Percentiles rank a stretch among this genome's conserved stretches.
Conservation (phyloP, 2,113 vertebrate genomes). For the Micronisus gabar region DNA sequence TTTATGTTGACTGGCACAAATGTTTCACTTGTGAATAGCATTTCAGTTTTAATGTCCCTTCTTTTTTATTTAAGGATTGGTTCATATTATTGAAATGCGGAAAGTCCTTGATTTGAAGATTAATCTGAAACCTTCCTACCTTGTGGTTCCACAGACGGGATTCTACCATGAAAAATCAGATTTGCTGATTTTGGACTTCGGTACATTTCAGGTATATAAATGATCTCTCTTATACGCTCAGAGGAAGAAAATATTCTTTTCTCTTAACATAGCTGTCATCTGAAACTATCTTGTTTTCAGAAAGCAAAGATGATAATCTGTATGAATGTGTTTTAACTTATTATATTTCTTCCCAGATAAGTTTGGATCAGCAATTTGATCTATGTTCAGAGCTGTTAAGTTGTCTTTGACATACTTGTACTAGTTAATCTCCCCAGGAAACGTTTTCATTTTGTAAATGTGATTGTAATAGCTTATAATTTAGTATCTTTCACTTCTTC, state of each 20-base stretch:
- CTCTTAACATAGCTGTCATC: background rate
- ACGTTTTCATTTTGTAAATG: background rate
- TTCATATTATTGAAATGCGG: constrained; percentile 92
- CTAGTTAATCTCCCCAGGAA: background rate
- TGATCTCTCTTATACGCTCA: background rate
- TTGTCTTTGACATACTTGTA: background rate
- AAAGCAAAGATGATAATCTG: background rate
- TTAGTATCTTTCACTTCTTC: background rate
- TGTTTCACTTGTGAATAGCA: background rate
- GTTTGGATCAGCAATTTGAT: background rate
- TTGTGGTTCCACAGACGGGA: constrained; percentile 87
- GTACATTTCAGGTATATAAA: constrained; percentile 84
- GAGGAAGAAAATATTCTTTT: background rate
- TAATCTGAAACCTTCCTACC: constrained; percentile 90
- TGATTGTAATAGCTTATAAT: background rate
- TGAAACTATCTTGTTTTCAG: background rate
- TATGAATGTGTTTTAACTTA: background rate
- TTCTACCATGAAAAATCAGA: constrained; percentile 81
- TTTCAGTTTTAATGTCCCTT: background rate
- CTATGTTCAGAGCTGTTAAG: background rate
- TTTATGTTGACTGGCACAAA: background rate
- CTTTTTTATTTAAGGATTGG: constrained; percentile 79
- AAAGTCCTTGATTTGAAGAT: constrained; percentile 91
- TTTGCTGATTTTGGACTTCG: constrained; percentile 92
- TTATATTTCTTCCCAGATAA: background rate